Evolutionary conservation across 1,140 invertebrate genomes (phyloP).

Genomic region (Melanaphis sacchari): DNA sequence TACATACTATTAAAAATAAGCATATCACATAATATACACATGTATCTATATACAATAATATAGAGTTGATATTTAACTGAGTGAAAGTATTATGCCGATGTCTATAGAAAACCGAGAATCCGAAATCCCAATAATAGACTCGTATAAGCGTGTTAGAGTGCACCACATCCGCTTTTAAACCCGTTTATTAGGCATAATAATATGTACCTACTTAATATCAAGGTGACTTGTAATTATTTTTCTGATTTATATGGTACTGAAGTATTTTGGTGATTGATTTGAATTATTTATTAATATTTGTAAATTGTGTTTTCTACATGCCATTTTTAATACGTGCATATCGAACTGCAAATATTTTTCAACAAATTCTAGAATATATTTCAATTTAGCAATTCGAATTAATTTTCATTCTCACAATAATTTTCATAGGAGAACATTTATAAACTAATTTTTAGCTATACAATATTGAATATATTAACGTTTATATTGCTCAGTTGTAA

Average conservation of each 20-base stretch:
- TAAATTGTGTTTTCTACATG: not conserved
- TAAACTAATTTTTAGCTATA: not conserved
- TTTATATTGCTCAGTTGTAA: not conserved
- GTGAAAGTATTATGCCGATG: slow-evolving; percentile 31
- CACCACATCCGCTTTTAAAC: not conserved
- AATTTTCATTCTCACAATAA: not conserved
- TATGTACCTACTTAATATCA: not conserved
- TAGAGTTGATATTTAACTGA: not conserved
- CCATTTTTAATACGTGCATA: not conserved
- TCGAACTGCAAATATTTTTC: not conserved
- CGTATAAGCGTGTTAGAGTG: not conserved
- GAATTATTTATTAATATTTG: not conserved
- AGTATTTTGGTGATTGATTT: not conserved
- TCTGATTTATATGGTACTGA: not conserved
- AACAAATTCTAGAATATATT: not conserved
- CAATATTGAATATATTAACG: not conserved
- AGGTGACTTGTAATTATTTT: not conserved
- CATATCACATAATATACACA: not conserved
- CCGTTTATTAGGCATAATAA: not conserved
- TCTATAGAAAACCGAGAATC: slow-evolving; percentile 27
- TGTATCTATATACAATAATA: not conserved
- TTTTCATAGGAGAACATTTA: not conserved
- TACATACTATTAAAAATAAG: not conserved
- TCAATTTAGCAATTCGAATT: not conserved
- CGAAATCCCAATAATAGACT: slow-evolving; percentile 36